Conservation (phyloP, 2,113 vertebrate genomes). For the Protobothrops flavoviridis region DNA sequence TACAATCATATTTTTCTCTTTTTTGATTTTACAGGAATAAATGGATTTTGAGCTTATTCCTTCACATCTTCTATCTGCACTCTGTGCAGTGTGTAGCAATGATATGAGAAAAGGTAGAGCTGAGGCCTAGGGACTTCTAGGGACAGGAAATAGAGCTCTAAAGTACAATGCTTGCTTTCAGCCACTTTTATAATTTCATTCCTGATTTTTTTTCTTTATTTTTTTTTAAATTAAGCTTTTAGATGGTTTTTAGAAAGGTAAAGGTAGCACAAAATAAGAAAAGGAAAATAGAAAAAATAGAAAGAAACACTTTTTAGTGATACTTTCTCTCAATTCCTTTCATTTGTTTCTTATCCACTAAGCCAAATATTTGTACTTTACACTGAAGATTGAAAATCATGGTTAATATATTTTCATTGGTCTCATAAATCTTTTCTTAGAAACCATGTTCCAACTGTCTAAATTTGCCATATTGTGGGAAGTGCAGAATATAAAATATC, state of each 20-base stretch:
- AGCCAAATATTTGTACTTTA: background rate
- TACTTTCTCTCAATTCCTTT: background rate
- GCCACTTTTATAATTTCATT: background rate
- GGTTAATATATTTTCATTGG: background rate
- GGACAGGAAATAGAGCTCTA: background rate
- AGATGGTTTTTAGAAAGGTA: background rate
- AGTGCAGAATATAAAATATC: background rate
- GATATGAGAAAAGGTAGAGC: background rate
- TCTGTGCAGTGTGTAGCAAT: background rate
- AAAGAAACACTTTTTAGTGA: background rate
- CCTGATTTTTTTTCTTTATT: background rate
- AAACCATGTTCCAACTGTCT: background rate
- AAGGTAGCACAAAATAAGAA: background rate
- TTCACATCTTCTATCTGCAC: constrained; percentile 35
- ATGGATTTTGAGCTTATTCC: background rate
- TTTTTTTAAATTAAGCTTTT: background rate
- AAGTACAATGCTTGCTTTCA: background rate
- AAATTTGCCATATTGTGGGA: background rate
- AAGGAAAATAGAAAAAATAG: background rate
- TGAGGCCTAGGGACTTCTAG: constrained; percentile 37
- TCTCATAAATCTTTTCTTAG: background rate
- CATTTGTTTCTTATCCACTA: background rate
- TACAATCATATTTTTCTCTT: constrained; percentile 34
- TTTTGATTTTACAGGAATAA: constrained; percentile 35
- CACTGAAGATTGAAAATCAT: background rate